phyloP scores from a whole-genome alignment of 2,797 vertebrate genomes.

The Thalassophryne amazonica region DNA sequence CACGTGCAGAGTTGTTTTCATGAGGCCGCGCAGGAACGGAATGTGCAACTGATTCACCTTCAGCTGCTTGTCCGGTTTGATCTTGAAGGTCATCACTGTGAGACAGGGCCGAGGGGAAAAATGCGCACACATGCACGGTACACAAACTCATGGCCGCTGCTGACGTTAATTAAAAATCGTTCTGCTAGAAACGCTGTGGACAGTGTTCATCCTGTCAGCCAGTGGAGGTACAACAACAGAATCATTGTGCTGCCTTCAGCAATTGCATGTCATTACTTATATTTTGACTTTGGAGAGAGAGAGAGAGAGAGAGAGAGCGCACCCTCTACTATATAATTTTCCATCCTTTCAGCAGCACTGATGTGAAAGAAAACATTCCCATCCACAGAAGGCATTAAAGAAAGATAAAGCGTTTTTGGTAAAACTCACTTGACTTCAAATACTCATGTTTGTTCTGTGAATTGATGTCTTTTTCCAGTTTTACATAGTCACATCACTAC shows the following conservation, averaged over 20 bases:
- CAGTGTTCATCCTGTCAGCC: conserved; percentile 12
- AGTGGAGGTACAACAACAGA: conserved; percentile 13
- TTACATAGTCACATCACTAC: too few species aligned
- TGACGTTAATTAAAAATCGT: conserved; percentile 44
- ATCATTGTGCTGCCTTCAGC: conserved; percentile 34
- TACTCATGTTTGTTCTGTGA: not conserved
- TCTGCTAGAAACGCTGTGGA: conserved; percentile 14
- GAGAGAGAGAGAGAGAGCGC: conserved; percentile 35
- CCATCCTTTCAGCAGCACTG: not conserved
- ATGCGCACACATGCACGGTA: conserved; percentile 11
- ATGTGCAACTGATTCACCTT: conserved; percentile 63
- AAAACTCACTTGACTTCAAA: conserved; percentile 5
- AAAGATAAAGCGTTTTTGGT: not conserved
- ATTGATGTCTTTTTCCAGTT: too few species aligned
- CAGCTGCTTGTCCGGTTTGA: conserved; percentile 47
- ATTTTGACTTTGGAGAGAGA: conserved; percentile 25
- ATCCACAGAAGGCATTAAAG: not conserved
- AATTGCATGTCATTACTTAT: conserved; percentile 60
- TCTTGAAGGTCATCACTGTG: conserved; percentile 68
- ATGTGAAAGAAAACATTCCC: conserved; percentile 3
- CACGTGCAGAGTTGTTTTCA: conserved; percentile 39
- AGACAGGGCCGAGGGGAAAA: conserved; percentile 31
- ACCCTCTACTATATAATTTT: conserved; percentile 5
- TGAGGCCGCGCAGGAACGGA: conserved; percentile 62
- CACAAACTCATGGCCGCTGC: conserved; percentile 2